These are phyloP conservation scores for Cassiopea xamachana DNA, from an alignment of 30 jellyfish, hydroid and myxozoan genomes.

Conservation along the genomic window DNA sequence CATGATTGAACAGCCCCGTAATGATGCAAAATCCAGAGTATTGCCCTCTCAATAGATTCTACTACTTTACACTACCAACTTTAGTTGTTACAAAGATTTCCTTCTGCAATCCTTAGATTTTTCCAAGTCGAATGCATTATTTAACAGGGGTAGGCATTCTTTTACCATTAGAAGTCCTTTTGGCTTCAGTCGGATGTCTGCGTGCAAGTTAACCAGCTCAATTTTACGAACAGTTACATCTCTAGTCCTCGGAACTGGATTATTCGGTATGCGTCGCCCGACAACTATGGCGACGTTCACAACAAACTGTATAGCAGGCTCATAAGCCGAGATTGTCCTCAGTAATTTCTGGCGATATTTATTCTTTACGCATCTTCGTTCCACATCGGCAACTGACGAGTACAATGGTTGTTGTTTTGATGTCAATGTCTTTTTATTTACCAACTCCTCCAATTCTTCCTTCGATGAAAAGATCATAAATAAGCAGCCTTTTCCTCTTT, in stretches of 20 bases:
- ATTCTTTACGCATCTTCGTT: constrained; percentile 57
- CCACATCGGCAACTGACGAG: constrained; percentile 65
- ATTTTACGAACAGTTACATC: constrained; percentile 82
- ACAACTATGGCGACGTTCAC: constrained; percentile 81
- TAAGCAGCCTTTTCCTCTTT: constrained; percentile 81
- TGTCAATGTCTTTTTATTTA: not conserved
- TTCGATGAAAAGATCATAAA: constrained; percentile 67
- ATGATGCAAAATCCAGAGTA: no score
- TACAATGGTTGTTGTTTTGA: constrained; percentile 63
- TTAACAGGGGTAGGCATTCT: constrained; percentile 24
- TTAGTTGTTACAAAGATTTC: constrained; percentile 26
- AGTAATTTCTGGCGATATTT: constrained; percentile 49
- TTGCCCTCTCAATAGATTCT: no score
- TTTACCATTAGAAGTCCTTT: not conserved
- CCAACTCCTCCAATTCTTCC: constrained; percentile 38
- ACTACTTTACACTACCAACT: no score
- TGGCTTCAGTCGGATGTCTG: constrained; percentile 19
- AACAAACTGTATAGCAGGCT: constrained; percentile 74
- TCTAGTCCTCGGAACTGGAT: constrained; percentile 88
- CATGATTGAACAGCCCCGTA: no score
- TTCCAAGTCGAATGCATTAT: not conserved
- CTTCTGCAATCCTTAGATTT: not conserved
- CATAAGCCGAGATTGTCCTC: constrained; percentile 47
- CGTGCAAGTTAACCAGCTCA: constrained; percentile 5
- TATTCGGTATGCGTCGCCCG: constrained; percentile 67